Evolutionary conservation across 1,140 invertebrate species (phyloP).

Genomic region (Pogonognathellus flavescens): DNA sequence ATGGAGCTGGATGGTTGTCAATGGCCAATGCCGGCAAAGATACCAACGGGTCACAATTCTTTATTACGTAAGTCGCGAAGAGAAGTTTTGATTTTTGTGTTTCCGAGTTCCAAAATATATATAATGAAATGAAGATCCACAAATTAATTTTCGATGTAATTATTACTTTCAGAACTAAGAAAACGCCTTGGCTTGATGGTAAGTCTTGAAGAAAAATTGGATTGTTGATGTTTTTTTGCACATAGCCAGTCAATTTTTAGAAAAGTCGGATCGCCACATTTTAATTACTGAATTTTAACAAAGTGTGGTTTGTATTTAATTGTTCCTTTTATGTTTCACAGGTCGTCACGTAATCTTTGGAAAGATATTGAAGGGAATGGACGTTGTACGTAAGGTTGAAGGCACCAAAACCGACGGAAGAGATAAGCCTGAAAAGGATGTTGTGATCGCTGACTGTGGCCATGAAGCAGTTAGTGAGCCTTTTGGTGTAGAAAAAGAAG

Average conservation of each 20-base stretch:
- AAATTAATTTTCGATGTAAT: neutral
- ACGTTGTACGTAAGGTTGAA: conserved; percentile 90
- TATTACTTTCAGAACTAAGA: conserved; percentile 73
- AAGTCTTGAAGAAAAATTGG: neutral
- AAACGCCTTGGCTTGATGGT: conserved; percentile 94
- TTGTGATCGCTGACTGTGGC: conserved; percentile 83
- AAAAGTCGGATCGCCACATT: no score
- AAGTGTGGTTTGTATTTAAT: neutral
- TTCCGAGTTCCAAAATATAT: no score
- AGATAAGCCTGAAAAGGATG: conserved; percentile 84
- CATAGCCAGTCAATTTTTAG: neutral
- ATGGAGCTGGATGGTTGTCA: conserved; percentile 74
- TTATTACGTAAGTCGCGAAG: conserved; percentile 88
- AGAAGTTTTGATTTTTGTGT: no score
- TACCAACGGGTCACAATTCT: conserved; percentile 99
- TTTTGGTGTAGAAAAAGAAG: conserved; percentile 84
- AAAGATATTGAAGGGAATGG: conserved; percentile 91
- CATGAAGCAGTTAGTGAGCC: conserved; percentile 80
- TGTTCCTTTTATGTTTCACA: neutral
- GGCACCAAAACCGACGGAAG: conserved; percentile 78
- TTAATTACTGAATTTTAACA: no score
- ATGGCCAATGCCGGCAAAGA: conserved; percentile 83
- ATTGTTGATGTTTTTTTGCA: conserved; percentile 65
- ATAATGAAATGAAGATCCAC: no score
- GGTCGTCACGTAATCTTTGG: conserved; percentile 95